phyloP scores from a whole-genome alignment of 53 echinoderm and acorn worm species.

The Holothuria scabra region DNA sequence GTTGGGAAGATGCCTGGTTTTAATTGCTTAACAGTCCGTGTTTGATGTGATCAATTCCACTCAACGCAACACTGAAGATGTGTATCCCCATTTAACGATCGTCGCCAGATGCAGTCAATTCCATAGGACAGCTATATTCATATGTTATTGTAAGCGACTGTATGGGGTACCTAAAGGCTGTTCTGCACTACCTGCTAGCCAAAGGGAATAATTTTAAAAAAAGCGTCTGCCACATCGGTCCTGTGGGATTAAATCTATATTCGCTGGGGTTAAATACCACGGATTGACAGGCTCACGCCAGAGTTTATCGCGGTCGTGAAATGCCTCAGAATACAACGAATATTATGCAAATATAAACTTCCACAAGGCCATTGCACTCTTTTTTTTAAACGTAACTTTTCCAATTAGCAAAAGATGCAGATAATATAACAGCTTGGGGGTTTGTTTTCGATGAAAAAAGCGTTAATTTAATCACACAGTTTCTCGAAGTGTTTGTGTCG shows the following conservation, averaged over 20 bases:
- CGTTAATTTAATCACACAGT: constrained; percentile 24
- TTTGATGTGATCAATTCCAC: no score
- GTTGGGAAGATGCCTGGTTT: no score
- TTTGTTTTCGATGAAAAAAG: constrained; percentile 1
- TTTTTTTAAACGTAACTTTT: neutral
- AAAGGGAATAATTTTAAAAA: constrained; percentile 5
- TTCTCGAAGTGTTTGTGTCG: neutral
- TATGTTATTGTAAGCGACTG: constrained; percentile 27
- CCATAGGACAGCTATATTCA: neutral
- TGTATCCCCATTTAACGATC: no score
- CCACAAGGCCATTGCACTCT: constrained; percentile 11
- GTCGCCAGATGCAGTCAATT: no score
- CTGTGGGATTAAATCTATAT: neutral
- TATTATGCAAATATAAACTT: constrained; percentile 16
- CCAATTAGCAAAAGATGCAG: constrained; percentile 18
- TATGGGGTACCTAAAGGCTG: constrained; percentile 24
- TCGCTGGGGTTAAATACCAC: no score
- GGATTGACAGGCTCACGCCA: no score
- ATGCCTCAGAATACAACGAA: neutral
- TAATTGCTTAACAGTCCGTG: no score
- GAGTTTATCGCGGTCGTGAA: no score
- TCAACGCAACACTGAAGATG: no score
- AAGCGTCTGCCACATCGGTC: constrained; percentile 33
- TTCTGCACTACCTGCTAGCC: constrained; percentile 14
- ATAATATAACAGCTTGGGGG: neutral